phyloP scores from a whole-genome alignment of 2,888 invertebrate species.

The Scotopteryx bipunctaria region DNA sequence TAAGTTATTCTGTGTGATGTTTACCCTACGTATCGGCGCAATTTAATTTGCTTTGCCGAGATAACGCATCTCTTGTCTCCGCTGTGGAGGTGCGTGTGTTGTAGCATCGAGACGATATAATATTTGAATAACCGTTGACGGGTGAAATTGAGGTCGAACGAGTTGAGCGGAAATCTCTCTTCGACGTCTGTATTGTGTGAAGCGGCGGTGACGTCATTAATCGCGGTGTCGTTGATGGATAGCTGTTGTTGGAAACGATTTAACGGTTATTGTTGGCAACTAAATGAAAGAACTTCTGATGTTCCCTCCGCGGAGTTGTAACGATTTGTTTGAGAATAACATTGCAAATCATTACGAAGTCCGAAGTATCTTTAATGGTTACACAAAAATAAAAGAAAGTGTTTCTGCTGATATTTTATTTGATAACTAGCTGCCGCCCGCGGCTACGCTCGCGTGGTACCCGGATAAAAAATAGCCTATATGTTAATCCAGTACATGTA shows the following conservation, averaged over 20 bases:
- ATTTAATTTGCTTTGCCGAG: conserved; percentile 33
- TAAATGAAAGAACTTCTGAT: conserved; percentile 42
- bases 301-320: conserved; percentile 18
- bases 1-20: conserved; percentile 28
- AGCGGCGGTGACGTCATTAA: conserved; percentile 44
- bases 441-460: no score
- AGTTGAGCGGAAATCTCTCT: conserved; percentile 25
- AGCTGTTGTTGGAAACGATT: conserved; percentile 45
- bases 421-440: background rate
- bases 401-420: background rate
- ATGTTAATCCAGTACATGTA: no score
- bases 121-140: conserved; percentile 35
- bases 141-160: conserved; percentile 33
- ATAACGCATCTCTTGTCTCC: conserved; percentile 39
- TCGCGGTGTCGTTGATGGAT: conserved; percentile 49
- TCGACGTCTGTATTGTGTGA: conserved; percentile 36
- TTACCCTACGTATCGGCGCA: conserved; percentile 25
- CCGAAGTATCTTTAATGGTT: conserved; percentile 8
- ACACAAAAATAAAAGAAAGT: conserved; percentile 6
- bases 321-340: conserved; percentile 23
- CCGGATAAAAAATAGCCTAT: no score
- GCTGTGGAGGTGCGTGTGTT: conserved; percentile 37
- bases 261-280: conserved; percentile 41
- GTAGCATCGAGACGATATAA: conserved; percentile 34
- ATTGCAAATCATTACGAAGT: conserved; percentile 19